Evolutionary conservation across 2,797 vertebrate species (phyloP).

Genomic region (Gymnothorax javanicus): DNA sequence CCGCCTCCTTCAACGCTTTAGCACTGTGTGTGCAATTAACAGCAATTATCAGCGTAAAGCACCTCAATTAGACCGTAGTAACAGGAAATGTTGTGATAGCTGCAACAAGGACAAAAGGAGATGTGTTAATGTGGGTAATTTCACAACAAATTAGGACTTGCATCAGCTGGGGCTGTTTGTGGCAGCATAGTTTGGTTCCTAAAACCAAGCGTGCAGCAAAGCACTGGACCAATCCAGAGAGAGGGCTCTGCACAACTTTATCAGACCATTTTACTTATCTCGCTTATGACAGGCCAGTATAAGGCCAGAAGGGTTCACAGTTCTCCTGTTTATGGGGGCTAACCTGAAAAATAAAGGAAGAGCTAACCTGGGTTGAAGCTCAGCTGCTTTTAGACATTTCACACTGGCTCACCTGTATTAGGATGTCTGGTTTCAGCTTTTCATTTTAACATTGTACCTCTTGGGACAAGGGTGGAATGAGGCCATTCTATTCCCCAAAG

Average conservation of each 20-base stretch:
- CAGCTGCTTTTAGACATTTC: neutral
- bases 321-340: neutral
- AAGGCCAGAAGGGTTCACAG: neutral
- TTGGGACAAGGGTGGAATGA: neutral
- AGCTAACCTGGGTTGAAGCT: neutral
- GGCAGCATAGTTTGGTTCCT: neutral
- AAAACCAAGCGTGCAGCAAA: neutral
- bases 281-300: neutral
- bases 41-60: slow-evolving; percentile 3
- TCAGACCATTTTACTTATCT: neutral
- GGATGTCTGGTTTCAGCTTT: neutral
- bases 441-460: neutral
- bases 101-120: slow-evolving; percentile 7
- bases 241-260: neutral
- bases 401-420: neutral
- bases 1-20: neutral
- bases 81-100: slow-evolving; percentile 24
- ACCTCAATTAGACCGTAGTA: slow-evolving; percentile 19
- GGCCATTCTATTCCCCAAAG: neutral
- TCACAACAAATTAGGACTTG: neutral
- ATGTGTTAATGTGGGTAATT: neutral
- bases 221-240: neutral
- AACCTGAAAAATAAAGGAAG: neutral
- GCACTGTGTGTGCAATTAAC: slow-evolving; percentile 17
- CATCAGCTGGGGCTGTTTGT: neutral